phyloP scores from a whole-genome alignment of 2,113 vertebrate genomes.

The Dipodomys spectabilis region DNA sequence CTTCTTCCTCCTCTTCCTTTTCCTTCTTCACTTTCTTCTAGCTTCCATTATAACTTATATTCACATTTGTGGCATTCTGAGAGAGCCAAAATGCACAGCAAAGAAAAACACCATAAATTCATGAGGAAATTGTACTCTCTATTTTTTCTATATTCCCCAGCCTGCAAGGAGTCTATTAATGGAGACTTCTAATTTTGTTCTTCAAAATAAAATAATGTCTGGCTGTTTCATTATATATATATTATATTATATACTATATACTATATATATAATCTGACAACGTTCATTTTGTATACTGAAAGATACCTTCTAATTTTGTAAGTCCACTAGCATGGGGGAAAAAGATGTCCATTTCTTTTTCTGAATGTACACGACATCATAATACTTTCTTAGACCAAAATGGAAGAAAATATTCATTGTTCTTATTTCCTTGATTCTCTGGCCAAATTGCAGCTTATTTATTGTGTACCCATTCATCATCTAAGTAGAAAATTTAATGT shows the following conservation, averaged over 20 bases:
- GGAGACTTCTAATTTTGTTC: slow-evolving; percentile 58
- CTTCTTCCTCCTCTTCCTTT: not conserved
- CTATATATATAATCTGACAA: not conserved
- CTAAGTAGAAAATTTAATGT: not conserved
- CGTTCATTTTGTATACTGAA: slow-evolving; percentile 34
- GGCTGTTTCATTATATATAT: not conserved
- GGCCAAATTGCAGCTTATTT: not conserved
- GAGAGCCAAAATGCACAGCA: slow-evolving; percentile 54
- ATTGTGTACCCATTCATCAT: too few relatives aligned
- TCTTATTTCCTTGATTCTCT: not conserved
- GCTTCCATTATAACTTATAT: not conserved
- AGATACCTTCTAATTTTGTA: slow-evolving; percentile 22
- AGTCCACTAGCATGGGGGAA: slow-evolving; percentile 8
- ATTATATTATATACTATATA: too few relatives aligned
- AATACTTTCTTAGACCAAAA: not conserved
- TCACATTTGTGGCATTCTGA: slow-evolving; percentile 56
- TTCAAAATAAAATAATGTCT: slow-evolving; percentile 39
- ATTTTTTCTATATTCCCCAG: not conserved
- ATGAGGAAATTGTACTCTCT: slow-evolving; percentile 49
- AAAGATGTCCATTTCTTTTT: not conserved
- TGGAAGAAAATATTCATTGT: not conserved
- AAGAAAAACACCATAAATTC: slow-evolving; percentile 73
- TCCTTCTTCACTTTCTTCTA: slow-evolving; percentile 14
- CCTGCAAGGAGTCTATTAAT: slow-evolving; percentile 44
- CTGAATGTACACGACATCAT: not conserved